Evolutionary conservation across 64 coral and sea anemone genomes (phyloP).

Genomic region (Platygyra sinensis): DNA sequence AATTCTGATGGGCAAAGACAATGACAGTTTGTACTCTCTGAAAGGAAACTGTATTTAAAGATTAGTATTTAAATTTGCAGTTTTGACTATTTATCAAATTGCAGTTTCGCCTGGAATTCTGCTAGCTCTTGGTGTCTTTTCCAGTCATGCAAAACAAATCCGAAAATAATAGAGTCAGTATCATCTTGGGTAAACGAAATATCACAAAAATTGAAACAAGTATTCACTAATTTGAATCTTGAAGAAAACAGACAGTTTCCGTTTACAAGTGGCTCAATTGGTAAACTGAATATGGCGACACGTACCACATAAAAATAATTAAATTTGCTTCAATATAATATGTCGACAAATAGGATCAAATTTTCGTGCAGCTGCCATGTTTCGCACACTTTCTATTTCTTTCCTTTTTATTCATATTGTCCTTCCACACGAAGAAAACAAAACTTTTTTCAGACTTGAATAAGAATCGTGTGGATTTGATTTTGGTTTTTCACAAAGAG

Average conservation of each 20-base stretch:
- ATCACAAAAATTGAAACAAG: not conserved
- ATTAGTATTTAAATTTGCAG: constrained; percentile 52
- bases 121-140: not conserved
- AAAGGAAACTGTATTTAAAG: constrained; percentile 38
- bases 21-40: constrained; percentile 20
- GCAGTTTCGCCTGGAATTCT: not conserved
- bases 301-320: constrained; percentile 78
- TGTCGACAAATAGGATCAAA: constrained; percentile 59
- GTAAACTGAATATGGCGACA: constrained; percentile 20
- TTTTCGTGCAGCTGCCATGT: constrained; percentile 59
- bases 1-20: constrained; percentile 43
- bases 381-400: constrained; percentile 75
- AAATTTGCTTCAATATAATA: constrained; percentile 79
- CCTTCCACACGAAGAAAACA: not conserved
- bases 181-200: not conserved
- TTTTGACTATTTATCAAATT: constrained; percentile 26
- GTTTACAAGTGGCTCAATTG: constrained; percentile 37
- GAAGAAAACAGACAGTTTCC: constrained; percentile 26
- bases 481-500: constrained; percentile 5
- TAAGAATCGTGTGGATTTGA: not conserved
- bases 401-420: constrained; percentile 60
- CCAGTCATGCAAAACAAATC: not conserved
- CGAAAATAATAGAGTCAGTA: not conserved
- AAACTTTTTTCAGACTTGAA: constrained; percentile 23
- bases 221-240: constrained; percentile 30